Evolutionary conservation across 1,140 invertebrate species (phyloP).

Genomic region (Homarus americanus): DNA sequence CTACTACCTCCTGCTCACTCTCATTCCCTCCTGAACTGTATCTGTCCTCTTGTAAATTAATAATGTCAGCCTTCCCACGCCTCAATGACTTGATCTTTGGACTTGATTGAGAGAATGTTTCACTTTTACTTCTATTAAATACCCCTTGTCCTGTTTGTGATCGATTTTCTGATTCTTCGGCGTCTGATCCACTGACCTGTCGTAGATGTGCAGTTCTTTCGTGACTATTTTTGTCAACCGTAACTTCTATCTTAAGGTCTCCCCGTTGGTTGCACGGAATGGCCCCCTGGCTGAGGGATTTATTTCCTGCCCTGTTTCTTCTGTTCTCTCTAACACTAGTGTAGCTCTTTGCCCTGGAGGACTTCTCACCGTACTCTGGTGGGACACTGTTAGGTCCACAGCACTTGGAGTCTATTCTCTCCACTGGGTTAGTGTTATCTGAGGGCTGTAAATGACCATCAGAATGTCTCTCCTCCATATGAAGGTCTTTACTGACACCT

Average conservation of each 20-base stretch:
- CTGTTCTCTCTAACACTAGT: constrained; percentile 47
- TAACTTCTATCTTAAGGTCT: constrained; percentile 49
- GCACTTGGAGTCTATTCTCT: not conserved
- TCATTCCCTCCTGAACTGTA: not conserved
- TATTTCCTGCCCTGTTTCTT: constrained; percentile 45
- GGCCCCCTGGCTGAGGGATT: constrained; percentile 2
- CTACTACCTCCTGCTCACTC: constrained; percentile 32
- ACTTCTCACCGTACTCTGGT: constrained; percentile 27
- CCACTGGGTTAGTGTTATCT: not conserved
- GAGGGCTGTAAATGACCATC: not conserved
- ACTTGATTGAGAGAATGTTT: not conserved
- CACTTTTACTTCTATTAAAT: not conserved
- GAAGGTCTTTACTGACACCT: not conserved
- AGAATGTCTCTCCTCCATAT: not conserved
- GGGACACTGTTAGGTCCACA: not conserved
- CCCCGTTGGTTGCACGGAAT: not conserved
- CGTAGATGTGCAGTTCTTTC: constrained; percentile 22
- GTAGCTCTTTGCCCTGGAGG: constrained; percentile 42
- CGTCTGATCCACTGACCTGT: constrained; percentile 21
- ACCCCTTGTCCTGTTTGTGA: not conserved
- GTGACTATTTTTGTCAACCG: constrained; percentile 35
- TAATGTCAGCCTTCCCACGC: not conserved
- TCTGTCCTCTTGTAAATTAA: constrained; percentile 6
- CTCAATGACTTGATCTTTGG: not conserved
- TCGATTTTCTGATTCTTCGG: not conserved